phyloP scores from a whole-genome alignment of 2,888 invertebrate species.

The Petrolisthes cinctipes region DNA sequence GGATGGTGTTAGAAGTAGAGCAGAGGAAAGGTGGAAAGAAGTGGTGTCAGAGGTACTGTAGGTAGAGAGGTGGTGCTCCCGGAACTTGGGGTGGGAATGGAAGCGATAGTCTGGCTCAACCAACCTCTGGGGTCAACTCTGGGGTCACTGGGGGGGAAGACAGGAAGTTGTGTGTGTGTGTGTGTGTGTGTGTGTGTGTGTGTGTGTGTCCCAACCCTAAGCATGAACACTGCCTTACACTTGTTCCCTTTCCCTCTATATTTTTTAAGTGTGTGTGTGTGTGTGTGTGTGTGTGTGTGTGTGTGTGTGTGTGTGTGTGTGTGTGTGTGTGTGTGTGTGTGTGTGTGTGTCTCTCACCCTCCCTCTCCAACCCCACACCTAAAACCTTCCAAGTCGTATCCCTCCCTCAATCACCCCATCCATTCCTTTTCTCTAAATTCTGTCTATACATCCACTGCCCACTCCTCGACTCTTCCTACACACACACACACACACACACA shows the following conservation, averaged over 20 bases:
- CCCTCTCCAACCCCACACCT: too few relatives aligned
- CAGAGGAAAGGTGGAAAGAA: neutral
- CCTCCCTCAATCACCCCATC: too few relatives aligned
- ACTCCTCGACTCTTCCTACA: neutral
- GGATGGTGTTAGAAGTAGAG: neutral
- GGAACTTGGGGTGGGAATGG: neutral
- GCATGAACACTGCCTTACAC: neutral
- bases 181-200: conserved; percentile 17
- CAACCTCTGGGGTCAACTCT: too few relatives aligned
- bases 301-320: too few relatives aligned
- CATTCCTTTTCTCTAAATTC: too few relatives aligned
- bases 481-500: conserved; percentile 8
- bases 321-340: too few relatives aligned
- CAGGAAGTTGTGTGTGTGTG: too few relatives aligned
- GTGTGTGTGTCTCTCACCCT: too few relatives aligned
- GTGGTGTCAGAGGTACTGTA: neutral
- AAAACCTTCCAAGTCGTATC: too few relatives aligned
- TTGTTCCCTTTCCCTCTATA: neutral
- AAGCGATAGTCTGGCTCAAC: neutral
- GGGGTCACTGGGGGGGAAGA: neutral
- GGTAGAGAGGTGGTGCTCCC: neutral
- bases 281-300: too few relatives aligned
- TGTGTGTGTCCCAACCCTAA: neutral
- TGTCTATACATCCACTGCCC: too few relatives aligned
- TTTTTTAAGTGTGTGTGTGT: too few relatives aligned